These are phyloP conservation scores for Pachyramphus minor DNA, from an alignment of 2,113 vertebrate species.

Conservation along the genomic window DNA sequence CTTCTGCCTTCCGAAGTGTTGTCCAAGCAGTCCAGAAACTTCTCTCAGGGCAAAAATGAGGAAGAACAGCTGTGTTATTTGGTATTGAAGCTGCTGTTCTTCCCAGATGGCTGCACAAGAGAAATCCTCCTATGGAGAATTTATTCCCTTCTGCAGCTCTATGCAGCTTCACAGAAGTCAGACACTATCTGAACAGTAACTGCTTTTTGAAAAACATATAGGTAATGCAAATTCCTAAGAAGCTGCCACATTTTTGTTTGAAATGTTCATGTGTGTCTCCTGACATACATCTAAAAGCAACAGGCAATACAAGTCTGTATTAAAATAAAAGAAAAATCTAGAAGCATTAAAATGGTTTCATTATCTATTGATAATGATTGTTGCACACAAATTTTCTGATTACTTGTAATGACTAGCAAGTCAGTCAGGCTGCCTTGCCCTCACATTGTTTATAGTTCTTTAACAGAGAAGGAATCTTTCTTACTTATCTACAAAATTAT, in stretches of 20 bases:
- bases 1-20: background rate
- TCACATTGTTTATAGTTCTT: background rate
- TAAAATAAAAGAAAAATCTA: background rate
- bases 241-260: background rate
- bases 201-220: background rate
- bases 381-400: background rate
- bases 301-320: background rate
- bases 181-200: background rate
- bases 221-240: background rate
- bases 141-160: background rate
- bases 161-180: background rate
- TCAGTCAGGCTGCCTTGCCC: background rate
- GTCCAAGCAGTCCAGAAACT: background rate
- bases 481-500: background rate
- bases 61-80: background rate
- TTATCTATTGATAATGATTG: background rate
- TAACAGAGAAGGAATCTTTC: background rate
- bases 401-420: background rate
- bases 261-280: background rate
- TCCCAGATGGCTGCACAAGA: background rate
- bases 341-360: background rate
- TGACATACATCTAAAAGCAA: background rate
- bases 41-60: background rate
- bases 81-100: background rate
- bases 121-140: background rate